A percentile compares a stretch with the other conserved stretches of the same genome.
Evolutionary conservation across 2,113 vertebrate species (phyloP).

Genomic region (Pipra filicauda): DNA sequence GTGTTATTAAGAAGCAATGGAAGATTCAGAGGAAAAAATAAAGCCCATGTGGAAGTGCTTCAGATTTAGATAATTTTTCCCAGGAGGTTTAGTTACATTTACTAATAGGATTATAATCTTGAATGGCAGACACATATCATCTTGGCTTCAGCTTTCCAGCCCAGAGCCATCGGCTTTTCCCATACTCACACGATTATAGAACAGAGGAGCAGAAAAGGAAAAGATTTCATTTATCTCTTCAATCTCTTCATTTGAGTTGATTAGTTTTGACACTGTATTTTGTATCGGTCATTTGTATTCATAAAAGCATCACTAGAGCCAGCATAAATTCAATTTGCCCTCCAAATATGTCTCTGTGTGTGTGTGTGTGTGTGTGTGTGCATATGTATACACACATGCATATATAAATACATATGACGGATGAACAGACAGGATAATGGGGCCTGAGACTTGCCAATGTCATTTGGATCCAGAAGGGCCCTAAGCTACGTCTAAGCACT

Average conservation of each 20-base stretch:
- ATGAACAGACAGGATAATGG: not conserved
- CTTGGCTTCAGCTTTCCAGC: not conserved
- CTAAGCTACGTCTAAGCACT: not conserved
- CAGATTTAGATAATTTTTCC: not conserved
- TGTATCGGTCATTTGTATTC: not conserved
- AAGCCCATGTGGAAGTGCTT: not conserved
- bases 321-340: not conserved
- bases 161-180: not conserved
- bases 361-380: not conserved
- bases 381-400: not conserved
- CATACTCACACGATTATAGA: not conserved
- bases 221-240: not conserved
- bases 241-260: not conserved
- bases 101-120: constrained; percentile 9
- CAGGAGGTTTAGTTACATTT: constrained; percentile 9
- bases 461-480: not conserved
- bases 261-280: constrained; percentile 24
- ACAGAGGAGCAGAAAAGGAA: not conserved
- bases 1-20: not conserved
- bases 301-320: not conserved
- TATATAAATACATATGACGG: not conserved
- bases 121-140: constrained; percentile 2
- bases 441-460: not conserved
- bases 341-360: not conserved
- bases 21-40: not conserved